Base-by-base conservation (phyloP, 2,113 vertebrate species). In the Mystacornis crossleyi region DNA sequence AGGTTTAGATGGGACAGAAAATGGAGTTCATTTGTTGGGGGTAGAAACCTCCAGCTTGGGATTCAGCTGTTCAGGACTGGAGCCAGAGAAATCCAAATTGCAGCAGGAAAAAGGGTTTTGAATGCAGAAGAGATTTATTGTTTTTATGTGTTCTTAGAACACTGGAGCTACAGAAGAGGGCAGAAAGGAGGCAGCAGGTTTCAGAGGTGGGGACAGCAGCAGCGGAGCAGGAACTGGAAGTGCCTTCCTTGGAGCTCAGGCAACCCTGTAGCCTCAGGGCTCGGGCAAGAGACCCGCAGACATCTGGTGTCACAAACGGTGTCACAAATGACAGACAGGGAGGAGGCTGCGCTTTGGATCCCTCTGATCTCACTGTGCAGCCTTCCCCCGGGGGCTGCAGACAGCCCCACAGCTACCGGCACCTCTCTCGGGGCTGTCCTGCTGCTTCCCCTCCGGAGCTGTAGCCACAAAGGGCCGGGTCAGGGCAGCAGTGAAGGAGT, bases 71-170 rank as follows among this genome's bases (percentile, higher is more conserved):
- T 81, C 54, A 33, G 90, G 36, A 23, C 62, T 20, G 42, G 31
- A 57, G n/a, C 48, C 50, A 51, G 81, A 60, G 65, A 75, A 74
- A 74, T 55, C 33, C 24, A 71, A 47, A 58, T 14, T 3, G 31
- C 13, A 45, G 66, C 40, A 51, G 48, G 26, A 40, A 67, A 62
- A 79, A 73, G 19, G 34, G 45, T 65, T 47, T 65, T 18, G 31
- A 36, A 61, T 24, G 50, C 73, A 87, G 66, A n/a, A n/a, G 26
- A 26, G 14, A 14, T 95, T 91, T 93, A 96, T 97, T 96, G 31
- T 0, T 54, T 90, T 79, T 8, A 8, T 4, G 8, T 24, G 18
- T 72, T 87, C 28, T 87, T 36, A 40, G 40, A 69, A 18, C 12
- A 14, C 18, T 4, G 33, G 74, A 85, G 53, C 57, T 82, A 38